Evolutionary conservation across 2,888 invertebrate genomes (phyloP).

Genomic region (Osedax frankpressi): DNA sequence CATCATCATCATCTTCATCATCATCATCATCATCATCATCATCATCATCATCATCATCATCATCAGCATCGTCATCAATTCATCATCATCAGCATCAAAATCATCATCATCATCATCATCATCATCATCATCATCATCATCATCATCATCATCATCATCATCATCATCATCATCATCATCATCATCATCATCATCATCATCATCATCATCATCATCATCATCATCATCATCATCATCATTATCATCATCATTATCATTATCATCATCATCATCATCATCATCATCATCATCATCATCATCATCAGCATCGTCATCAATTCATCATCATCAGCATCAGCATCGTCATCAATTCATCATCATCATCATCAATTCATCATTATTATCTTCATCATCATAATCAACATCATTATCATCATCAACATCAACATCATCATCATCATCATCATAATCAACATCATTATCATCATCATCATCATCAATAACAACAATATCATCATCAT

Average conservation of each 20-base stretch:
- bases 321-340: no score
- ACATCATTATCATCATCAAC: no score
- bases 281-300: neutral
- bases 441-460: no score
- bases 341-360: no score
- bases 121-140: neutral
- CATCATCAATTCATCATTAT: no score
- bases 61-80: conserved; percentile 14
- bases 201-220: neutral
- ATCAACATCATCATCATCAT: no score
- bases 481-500: no score
- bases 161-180: neutral
- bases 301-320: no score
- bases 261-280: neutral
- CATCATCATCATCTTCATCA: conserved; percentile 16
- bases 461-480: no score
- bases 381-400: no score
- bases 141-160: neutral
- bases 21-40: neutral
- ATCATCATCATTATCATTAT: neutral
- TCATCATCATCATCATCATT: neutral
- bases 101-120: neutral
- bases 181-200: no score
- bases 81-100: neutral
- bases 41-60: conserved; percentile 19